Evolutionary conservation across 2,888 invertebrate species (phyloP), one percentile per base, ranked within the genome.

Genomic region (Plagodis pulveraria): DNA sequence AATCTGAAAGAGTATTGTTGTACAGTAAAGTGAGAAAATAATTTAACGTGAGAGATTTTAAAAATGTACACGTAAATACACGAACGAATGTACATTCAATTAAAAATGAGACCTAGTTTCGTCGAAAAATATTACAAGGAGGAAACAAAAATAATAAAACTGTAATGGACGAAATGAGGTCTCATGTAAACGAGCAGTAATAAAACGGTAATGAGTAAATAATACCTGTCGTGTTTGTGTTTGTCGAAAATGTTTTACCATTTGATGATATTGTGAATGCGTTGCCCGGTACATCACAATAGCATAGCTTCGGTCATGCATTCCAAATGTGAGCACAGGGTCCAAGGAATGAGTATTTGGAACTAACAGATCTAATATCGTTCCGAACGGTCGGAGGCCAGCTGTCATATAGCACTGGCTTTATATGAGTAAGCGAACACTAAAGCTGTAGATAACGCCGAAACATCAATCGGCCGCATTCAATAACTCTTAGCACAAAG

Each of bases 331-430:
- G 85, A 86, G 81, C 79, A 86, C 83, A 73, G 75, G 70, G 71
- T 83, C 86, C 89, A 86, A 89, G 89, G 88, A 90, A 91, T 90
- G 90, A 91, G 90, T 87, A 90, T 81, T 86, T 84, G 73, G 73
- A 65, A 69, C 70, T 63, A 72, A 70, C 66, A 62, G 69, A 71
- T 65, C 65, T 70, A 65, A 65, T 61, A 70, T 67, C 54, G 50
- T 65, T 69, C 54, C 58, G 58, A 60, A 41, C 52, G 52, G 52
- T 52, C 55, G 45, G 64, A 62, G 71, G 78, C 86, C 91, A 92
- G 90, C 80, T 74, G 91, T 89, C 91, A 90, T 90, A 91, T 65
- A 77, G 81, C 73, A 81, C 91, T 91, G 91, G 86, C 74, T 78
- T 85, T 83, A 71, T 76, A 84, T 84, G 84, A 81, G 78, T 77